Evolutionary conservation across 1,140 invertebrate genomes (phyloP).

Genomic region (Ceratina calcarata): DNA sequence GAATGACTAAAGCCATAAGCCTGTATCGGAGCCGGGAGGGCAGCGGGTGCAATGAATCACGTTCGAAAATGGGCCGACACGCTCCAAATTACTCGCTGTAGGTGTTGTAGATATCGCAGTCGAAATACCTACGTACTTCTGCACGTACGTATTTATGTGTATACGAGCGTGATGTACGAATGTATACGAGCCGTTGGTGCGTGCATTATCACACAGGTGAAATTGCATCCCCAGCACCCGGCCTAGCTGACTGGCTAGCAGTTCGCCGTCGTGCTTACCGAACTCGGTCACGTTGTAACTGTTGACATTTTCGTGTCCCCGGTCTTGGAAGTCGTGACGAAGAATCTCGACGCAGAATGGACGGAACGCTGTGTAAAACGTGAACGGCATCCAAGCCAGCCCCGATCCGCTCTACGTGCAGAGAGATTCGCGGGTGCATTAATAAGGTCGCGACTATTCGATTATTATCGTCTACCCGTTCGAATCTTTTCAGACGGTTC

Average conservation of each 20-base stretch:
- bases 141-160: no score
- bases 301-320: conserved; percentile 61
- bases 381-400: conserved; percentile 52
- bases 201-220: conserved; percentile 48
- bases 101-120: conserved; percentile 11
- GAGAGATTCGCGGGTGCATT: conserved; percentile 14
- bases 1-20: conserved; percentile 8
- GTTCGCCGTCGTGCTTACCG: conserved; percentile 33
- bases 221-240: conserved; percentile 42
- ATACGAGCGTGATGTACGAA: no score
- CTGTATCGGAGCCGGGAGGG: background rate
- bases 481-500: background rate
- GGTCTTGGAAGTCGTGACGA: conserved; percentile 48
- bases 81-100: conserved; percentile 23
- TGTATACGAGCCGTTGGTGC: background rate
- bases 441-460: conserved; percentile 11
- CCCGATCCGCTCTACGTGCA: conserved; percentile 25
- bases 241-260: background rate
- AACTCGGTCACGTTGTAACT: conserved; percentile 56
- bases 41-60: conserved; percentile 27
- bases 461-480: background rate
- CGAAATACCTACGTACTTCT: no score
- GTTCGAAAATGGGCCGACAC: conserved; percentile 24
- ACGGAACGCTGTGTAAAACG: conserved; percentile 57
- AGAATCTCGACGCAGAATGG: conserved; percentile 54